Percentiles rank a stretch among this genome's conserved stretches.
Evolutionary conservation across 2,113 vertebrate genomes (phyloP).

Genomic region (Turnix velox): DNA sequence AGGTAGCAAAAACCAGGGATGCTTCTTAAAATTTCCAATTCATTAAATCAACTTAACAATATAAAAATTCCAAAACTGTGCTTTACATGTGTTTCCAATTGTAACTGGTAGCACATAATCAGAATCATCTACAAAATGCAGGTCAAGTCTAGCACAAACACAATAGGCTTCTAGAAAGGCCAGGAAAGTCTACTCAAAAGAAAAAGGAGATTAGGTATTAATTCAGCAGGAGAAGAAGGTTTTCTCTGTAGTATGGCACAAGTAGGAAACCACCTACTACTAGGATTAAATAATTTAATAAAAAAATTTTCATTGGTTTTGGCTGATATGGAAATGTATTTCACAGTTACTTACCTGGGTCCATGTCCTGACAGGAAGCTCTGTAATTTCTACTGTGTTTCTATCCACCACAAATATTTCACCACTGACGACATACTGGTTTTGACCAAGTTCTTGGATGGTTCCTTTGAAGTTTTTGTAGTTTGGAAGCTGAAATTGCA

Average conservation of each 20-base stretch:
- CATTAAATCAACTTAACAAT: not conserved
- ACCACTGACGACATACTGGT: slow-evolving; percentile 95
- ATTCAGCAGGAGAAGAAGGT: not conserved
- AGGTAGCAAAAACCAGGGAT: not conserved
- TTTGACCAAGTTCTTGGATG: slow-evolving; percentile 94
- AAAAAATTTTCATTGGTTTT: accelerated
- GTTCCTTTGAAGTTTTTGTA: slow-evolving; percentile 97
- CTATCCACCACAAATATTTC: slow-evolving; percentile 94
- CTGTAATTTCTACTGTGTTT: slow-evolving; percentile 95
- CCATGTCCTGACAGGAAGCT: slow-evolving; percentile 97
- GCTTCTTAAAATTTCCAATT: not conserved
- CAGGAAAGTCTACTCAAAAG: not conserved
- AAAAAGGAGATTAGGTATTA: not conserved
- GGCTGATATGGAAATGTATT: not conserved
- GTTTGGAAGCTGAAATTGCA: slow-evolving; percentile 85
- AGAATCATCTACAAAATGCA: not conserved
- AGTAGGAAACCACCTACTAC: not conserved
- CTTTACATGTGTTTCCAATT: not conserved
- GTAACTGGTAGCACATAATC: not conserved
- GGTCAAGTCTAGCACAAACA: not conserved
- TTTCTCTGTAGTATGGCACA: not conserved
- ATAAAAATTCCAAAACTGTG: not conserved
- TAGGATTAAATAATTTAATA: not conserved
- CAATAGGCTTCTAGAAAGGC: not conserved
- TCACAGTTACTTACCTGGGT: slow-evolving; percentile 82